Percentiles rank a stretch among this genome's conserved stretches.
phyloP scores from a whole-genome alignment of 1,140 invertebrate species.

The Apis laboriosa region DNA sequence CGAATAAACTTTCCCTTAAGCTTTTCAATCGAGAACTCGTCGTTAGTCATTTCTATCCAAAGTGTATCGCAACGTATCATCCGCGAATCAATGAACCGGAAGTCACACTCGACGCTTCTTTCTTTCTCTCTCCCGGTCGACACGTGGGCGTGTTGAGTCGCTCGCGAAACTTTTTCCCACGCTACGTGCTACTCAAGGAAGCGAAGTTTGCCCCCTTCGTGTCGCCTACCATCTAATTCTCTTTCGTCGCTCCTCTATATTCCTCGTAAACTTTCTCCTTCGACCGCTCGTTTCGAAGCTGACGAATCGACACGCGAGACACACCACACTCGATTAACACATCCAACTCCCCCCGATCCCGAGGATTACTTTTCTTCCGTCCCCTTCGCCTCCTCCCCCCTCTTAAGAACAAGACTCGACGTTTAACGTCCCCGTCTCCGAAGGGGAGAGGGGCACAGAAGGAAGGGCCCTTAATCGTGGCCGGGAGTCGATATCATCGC shows the following conservation, averaged over 20 bases:
- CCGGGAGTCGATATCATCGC: slow-evolving; percentile 68
- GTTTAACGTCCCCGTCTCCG: slow-evolving; percentile 50
- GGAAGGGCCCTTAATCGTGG: slow-evolving; percentile 53
- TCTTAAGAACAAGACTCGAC: slow-evolving; percentile 25
- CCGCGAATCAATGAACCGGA: slow-evolving; percentile 29
- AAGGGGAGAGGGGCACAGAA: too few species aligned
- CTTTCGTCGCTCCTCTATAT: too few species aligned
- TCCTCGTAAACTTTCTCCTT: too few species aligned
- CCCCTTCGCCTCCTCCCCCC: background rate
- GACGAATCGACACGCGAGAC: too few species aligned
- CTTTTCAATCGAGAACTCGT: background rate
- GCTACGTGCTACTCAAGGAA: too few species aligned
- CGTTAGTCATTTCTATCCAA: slow-evolving; percentile 24
- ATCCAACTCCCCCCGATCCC: too few species aligned
- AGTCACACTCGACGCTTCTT: slow-evolving; percentile 29
- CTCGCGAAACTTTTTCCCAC: too few species aligned
- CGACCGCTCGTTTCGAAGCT: too few species aligned
- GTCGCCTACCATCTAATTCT: too few species aligned
- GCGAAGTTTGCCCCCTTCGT: too few species aligned
- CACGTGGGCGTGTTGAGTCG: too few species aligned
- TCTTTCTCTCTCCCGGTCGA: background rate
- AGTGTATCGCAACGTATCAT: slow-evolving; percentile 42
- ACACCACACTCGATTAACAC: slow-evolving; percentile 11
- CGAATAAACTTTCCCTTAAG: background rate
- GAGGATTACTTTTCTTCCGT: slow-evolving; percentile 35